Evolutionary conservation across 2,113 vertebrate genomes (phyloP), one percentile per base, ranked within the genome.

Genomic region (Brachirus orientalis): DNA sequence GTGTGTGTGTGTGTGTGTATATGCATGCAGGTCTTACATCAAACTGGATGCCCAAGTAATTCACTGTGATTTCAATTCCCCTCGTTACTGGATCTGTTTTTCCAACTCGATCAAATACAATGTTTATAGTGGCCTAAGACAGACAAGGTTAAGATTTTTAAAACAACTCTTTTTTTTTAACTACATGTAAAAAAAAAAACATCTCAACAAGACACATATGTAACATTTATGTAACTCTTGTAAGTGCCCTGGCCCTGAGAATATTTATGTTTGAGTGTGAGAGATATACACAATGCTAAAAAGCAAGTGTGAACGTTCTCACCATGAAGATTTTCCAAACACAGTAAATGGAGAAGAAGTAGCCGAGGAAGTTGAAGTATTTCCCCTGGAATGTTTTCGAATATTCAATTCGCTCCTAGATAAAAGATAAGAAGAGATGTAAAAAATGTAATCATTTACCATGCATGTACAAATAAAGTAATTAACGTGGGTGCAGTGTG

Each of bases 271-370:
- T 17, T 37, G 20, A 36, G 54, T 56, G 19, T 38, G 38, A 43
- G 1, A 6, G 7, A 62, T 35, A n/a, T 13, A 48, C 3, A 61
- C 12, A 40, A 13, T 13, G 18, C 5, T 6, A 22, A 19, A 41
- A 59, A 16, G 40, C 3, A 14, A 58, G 9, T 20, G 92, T 38
- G 1, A 57, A 64, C 28, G 62, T 41, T 59, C 94, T 83, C 93
- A 99, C 98, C 97, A 99, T 99, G 79, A 99, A 99, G 72, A 98
- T 98, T 90, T 99, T 99, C 98, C 97, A 99, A 76, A 99, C 96
- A 83, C 97, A 99, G 67, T 99, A 99, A 84, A 99, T 98, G 69
- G 98, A 99, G 88, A 99, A 99, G 92, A 99, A 99, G 76, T 99
- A 99, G 46, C 98, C 98, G 56, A 99, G 82, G 82, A 99, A 96